A percentile compares a stretch with the other conserved stretches of the same genome.
These are phyloP conservation scores for Nephrocerus scutellatus DNA, from an alignment of 2,888 invertebrate species.

Conservation along the genomic window DNA sequence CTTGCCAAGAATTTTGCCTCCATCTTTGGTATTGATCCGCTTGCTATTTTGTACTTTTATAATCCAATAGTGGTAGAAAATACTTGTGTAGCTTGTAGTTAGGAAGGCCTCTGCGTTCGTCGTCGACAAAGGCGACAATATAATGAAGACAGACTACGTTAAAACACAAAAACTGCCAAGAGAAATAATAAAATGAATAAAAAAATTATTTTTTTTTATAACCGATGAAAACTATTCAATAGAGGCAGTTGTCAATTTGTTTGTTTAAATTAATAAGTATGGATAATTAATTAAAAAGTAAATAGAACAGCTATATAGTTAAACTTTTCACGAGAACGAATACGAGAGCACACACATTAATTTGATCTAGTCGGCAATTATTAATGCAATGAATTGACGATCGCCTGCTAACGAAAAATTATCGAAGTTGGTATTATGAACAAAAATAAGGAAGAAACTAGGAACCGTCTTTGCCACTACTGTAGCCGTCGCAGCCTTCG, in stretches of 20 bases:
- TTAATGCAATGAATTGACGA: constrained; percentile 9
- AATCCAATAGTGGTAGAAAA: no score
- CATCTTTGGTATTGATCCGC: constrained; percentile 48
- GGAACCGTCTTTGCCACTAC: not conserved
- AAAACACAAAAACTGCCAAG: no score
- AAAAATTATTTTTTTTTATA: no score
- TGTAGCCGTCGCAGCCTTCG: constrained; percentile 9
- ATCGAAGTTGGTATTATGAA: no score
- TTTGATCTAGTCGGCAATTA: not conserved
- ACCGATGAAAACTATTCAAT: no score
- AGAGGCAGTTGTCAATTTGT: no score
- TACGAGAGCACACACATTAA: no score
- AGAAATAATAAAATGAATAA: no score
- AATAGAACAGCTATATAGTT: constrained; percentile 10
- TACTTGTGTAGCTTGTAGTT: no score
- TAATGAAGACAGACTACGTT: no score
- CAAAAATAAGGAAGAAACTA: constrained; percentile 1
- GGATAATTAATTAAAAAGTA: constrained; percentile 14
- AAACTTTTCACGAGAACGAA: constrained; percentile 9
- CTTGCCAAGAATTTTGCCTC: constrained; percentile 46
- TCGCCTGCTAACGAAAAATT: constrained; percentile 13
- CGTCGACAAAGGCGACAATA: no score
- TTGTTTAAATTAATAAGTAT: constrained; percentile 10
- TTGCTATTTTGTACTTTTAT: constrained; percentile 32
- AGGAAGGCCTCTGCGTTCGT: no score